Evolutionary conservation across 2,888 invertebrate genomes (phyloP).

Genomic region (Xylocampa areola): DNA sequence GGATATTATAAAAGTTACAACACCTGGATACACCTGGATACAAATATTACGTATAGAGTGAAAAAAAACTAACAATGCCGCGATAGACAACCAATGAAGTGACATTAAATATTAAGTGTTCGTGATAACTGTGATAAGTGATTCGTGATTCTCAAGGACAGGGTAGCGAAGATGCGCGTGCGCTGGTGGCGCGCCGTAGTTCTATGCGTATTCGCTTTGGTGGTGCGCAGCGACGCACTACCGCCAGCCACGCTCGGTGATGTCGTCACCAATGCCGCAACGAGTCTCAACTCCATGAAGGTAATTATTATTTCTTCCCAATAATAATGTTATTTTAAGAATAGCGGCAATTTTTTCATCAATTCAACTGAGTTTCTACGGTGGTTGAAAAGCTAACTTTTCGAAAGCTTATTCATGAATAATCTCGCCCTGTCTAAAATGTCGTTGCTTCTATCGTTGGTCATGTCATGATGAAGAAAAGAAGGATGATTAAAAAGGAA

Average conservation of each 20-base stretch:
- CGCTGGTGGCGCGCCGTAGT: slow-evolving; percentile 76
- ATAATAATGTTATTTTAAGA: no score
- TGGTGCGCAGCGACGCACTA: slow-evolving; percentile 75
- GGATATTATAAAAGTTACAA: no score
- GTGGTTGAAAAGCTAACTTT: no score
- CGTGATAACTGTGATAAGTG: slow-evolving; percentile 29
- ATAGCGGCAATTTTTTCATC: no score
- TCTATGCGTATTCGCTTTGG: slow-evolving; percentile 75
- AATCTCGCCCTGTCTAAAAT: no score
- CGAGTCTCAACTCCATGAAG: slow-evolving; percentile 87
- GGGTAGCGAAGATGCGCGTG: slow-evolving; percentile 69
- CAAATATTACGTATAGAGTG: background rate
- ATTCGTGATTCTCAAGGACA: slow-evolving; percentile 12
- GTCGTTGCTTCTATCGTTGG: no score
- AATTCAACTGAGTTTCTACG: no score
- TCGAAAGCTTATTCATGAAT: no score
- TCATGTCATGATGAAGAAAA: no score
- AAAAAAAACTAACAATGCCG: slow-evolving; percentile 36
- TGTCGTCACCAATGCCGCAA: slow-evolving; percentile 85
- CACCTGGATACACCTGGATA: no score
- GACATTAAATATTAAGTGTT: slow-evolving; percentile 31
- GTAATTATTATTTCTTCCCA: no score
- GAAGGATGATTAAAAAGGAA: no score
- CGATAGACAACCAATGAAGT: slow-evolving; percentile 26
- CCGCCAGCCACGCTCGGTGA: slow-evolving; percentile 87